A percentile compares a stretch with the other conserved stretches of the same genome.
Evolutionary conservation across 2,888 invertebrate species (phyloP).

Genomic region (Morinoia aosen): DNA sequence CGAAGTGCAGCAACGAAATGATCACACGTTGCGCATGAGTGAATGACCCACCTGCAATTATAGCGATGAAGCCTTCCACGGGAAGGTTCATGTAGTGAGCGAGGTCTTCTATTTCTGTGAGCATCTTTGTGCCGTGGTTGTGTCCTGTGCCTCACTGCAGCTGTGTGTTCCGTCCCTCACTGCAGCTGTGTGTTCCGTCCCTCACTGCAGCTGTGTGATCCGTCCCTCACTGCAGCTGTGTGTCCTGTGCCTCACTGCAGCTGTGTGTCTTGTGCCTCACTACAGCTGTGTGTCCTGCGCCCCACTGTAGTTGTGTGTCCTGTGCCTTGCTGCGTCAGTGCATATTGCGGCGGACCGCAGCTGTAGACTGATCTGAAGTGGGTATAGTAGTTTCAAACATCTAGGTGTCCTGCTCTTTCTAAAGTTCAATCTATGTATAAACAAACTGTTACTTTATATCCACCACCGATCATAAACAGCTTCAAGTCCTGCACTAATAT

Average conservation of each 20-base stretch:
- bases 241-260: too few species aligned
- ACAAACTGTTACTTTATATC: neutral
- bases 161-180: neutral
- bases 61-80: slow-evolving; percentile 21
- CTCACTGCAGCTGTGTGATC: neutral
- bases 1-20: neutral
- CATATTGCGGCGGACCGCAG: too few species aligned
- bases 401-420: neutral
- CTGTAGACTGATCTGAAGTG: neutral
- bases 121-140: neutral
- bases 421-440: neutral
- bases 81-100: slow-evolving; percentile 44
- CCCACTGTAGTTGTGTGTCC: too few species aligned
- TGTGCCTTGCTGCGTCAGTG: too few species aligned
- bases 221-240: neutral
- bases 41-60: neutral
- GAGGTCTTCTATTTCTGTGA: slow-evolving; percentile 30
- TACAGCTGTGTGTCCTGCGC: too few species aligned
- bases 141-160: neutral
- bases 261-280: too few species aligned
- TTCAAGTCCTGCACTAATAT: neutral
- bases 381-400: neutral
- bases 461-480: too few species aligned
- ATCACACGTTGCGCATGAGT: too few species aligned
- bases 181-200: too few species aligned